Conservation (phyloP, 2,888 invertebrate genomes). For the Crossocerus cetratus region DNA sequence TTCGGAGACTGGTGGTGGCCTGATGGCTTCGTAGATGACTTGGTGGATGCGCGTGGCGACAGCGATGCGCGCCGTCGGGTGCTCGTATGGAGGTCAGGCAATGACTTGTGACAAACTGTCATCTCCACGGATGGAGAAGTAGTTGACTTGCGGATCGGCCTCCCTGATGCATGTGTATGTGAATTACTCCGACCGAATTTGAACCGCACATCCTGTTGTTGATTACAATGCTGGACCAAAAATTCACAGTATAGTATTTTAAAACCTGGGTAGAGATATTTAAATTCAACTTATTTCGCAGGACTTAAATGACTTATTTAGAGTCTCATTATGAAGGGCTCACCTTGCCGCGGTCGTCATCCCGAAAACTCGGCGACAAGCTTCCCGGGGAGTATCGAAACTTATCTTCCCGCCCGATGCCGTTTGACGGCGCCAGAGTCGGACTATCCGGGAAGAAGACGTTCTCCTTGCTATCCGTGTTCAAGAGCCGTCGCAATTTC, state of each 20-base stretch:
- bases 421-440: slow-evolving; percentile 55
- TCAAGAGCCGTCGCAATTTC: slow-evolving; percentile 86
- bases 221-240: slow-evolving; percentile 60
- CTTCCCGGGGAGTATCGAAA: slow-evolving; percentile 70
- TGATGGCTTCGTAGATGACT: slow-evolving; percentile 62
- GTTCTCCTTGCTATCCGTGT: slow-evolving; percentile 86
- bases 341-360: slow-evolving; percentile 65
- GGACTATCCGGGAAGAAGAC: slow-evolving; percentile 79
- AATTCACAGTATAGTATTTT: neutral
- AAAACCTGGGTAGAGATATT: too few species aligned
- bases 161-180: slow-evolving; percentile 71
- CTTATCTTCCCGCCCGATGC: slow-evolving; percentile 65
- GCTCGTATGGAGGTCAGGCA: slow-evolving; percentile 86
- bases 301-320: neutral
- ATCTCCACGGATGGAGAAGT: slow-evolving; percentile 66
- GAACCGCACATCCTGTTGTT: slow-evolving; percentile 67
- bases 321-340: slow-evolving; percentile 9
- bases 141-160: slow-evolving; percentile 65
- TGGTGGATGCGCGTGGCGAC: slow-evolving; percentile 73
- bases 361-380: slow-evolving; percentile 67
- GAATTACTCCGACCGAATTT: slow-evolving; percentile 75
- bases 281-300: too few species aligned
- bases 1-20: slow-evolving; percentile 63
- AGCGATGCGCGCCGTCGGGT: slow-evolving; percentile 72
- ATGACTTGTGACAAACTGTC: slow-evolving; percentile 85